These are phyloP conservation scores for Echinometra lucunter DNA, from an alignment of 53 echinoderm and acorn worm genomes.

Conservation along the genomic window DNA sequence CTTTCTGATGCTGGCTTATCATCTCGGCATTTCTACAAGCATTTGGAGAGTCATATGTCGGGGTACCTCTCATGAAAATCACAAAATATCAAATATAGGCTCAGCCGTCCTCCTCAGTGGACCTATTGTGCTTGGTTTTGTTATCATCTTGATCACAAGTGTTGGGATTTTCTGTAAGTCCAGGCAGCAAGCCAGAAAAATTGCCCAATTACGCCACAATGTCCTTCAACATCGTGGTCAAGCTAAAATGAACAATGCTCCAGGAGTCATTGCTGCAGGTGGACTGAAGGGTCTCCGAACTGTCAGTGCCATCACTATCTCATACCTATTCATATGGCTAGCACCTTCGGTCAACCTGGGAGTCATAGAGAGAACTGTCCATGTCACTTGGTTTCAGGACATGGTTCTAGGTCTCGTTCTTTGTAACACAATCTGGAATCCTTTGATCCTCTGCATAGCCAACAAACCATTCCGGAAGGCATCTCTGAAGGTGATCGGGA, in stretches of 20 bases:
- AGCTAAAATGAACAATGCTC: background rate
- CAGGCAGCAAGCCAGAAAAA: background rate
- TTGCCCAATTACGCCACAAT: background rate
- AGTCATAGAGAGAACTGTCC: background rate
- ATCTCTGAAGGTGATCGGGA: background rate
- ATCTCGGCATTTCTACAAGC: background rate
- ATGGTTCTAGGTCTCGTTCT: background rate
- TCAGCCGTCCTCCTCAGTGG: background rate
- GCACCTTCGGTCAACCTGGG: background rate
- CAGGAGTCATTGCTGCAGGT: constrained; percentile 1
- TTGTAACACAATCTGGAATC: background rate
- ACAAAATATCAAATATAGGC: background rate
- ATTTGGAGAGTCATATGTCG: background rate
- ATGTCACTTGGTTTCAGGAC: background rate
- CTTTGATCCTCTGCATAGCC: background rate
- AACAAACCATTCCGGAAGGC: background rate
- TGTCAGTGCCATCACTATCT: background rate
- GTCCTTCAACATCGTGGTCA: background rate
- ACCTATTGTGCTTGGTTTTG: background rate
- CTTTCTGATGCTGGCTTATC: background rate
- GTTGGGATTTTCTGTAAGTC: background rate
- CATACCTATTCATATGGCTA: background rate
- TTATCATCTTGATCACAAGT: background rate
- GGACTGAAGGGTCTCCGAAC: constrained; percentile 26
- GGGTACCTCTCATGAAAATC: background rate